These are phyloP conservation scores for Drosophila nr. perissopoda DNA, from an alignment of 2,888 invertebrate genomes.

Conservation along the genomic window DNA sequence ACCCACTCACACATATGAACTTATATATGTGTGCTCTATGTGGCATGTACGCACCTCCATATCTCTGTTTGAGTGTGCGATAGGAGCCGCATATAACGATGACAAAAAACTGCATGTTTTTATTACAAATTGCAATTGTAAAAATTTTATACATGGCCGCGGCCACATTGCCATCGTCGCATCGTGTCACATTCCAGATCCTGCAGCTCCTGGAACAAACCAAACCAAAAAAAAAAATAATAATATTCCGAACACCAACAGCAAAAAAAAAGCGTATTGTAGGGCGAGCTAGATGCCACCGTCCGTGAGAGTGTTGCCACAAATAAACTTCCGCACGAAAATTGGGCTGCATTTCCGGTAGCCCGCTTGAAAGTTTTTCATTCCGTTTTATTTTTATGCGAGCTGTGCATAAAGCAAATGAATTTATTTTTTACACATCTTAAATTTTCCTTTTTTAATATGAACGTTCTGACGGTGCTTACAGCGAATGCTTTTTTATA, in stretches of 20 bases:
- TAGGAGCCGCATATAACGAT: conserved; percentile 72
- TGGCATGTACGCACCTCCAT: conserved; percentile 19
- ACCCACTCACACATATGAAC: neutral
- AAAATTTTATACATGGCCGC: conserved; percentile 79
- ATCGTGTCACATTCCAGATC: conserved; percentile 72
- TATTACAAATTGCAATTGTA: conserved; percentile 81
- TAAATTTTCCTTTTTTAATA: conserved; percentile 66
- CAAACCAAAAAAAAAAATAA: neutral
- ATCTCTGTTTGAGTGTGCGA: conserved; percentile 44
- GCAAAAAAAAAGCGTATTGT: neutral
- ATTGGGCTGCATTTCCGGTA: conserved; percentile 71
- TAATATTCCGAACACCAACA: neutral
- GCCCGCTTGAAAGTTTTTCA: conserved; percentile 16
- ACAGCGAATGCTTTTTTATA: conserved; percentile 15
- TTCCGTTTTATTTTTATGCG: conserved; percentile 51
- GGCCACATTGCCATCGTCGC: conserved; percentile 65
- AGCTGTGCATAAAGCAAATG: conserved; percentile 70
- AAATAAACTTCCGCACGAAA: conserved; percentile 79
- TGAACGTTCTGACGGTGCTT: conserved; percentile 55
- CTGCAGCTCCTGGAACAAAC: conserved; percentile 38
- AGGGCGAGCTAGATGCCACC: conserved; percentile 26
- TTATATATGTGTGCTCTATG: conserved; percentile 2
- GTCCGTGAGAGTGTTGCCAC: conserved; percentile 71
- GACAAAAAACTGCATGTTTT: conserved; percentile 77
- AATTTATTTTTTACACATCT: conserved; percentile 63